These are phyloP conservation scores for Sternarchorhynchus goeldii DNA, from an alignment of 2,797 vertebrate genomes.

Conservation along the genomic window DNA sequence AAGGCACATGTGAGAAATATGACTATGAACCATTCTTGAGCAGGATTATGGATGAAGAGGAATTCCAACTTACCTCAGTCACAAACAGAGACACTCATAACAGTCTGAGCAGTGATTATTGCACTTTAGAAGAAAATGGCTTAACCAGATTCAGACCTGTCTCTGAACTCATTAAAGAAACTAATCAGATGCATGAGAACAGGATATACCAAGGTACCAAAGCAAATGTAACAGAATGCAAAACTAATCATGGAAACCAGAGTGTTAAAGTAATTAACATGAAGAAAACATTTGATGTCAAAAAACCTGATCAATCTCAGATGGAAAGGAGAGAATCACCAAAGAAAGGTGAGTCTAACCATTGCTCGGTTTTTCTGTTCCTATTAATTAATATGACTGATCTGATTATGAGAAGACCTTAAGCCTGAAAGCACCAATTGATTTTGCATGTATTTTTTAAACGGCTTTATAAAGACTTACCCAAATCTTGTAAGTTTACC, in stretches of 20 bases:
- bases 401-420: no score
- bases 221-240: slow-evolving; percentile 33
- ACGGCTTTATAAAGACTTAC: no score
- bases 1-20: slow-evolving; percentile 46
- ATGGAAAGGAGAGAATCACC: slow-evolving; percentile 61
- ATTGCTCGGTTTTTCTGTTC: not conserved
- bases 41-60: slow-evolving; percentile 30
- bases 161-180: slow-evolving; percentile 69
- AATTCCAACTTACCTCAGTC: slow-evolving; percentile 34
- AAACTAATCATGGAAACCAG: slow-evolving; percentile 40
- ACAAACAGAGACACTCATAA: slow-evolving; percentile 25
- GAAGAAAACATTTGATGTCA: slow-evolving; percentile 73
- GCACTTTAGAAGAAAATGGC: slow-evolving; percentile 44
- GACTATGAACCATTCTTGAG: slow-evolving; percentile 42
- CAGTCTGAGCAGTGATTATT: slow-evolving; percentile 19
- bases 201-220: slow-evolving; percentile 50
- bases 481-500: no score
- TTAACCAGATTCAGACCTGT: slow-evolving; percentile 69
- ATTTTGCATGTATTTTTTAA: no score
- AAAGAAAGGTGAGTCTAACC: slow-evolving; percentile 64
- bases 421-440: no score
- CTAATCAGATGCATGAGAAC: slow-evolving; percentile 65
- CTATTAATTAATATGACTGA: no score
- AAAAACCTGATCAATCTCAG: slow-evolving; percentile 67
- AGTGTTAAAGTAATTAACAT: slow-evolving; percentile 73